phyloP scores from a whole-genome alignment of 1,140 invertebrate genomes.

The Muscidifurax raptorellus region DNA sequence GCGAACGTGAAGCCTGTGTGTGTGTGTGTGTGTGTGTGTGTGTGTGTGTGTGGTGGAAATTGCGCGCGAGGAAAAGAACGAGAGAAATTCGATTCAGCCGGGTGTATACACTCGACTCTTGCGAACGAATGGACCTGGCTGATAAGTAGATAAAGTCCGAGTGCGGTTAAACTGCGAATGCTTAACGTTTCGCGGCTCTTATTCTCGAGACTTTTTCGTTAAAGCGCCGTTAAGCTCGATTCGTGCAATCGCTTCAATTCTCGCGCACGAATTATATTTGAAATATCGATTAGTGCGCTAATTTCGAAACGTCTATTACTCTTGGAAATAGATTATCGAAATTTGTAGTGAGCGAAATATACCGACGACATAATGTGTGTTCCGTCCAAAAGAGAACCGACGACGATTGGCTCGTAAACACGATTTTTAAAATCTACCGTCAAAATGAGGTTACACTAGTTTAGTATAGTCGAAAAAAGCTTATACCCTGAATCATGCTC shows the following conservation, averaged over 20 bases:
- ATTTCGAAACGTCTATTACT: no score
- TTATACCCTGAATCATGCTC: neutral
- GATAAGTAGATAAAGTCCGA: neutral
- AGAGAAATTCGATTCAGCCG: conserved; percentile 9
- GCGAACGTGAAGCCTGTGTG: neutral
- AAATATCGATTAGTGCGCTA: no score
- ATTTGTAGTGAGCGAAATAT: no score
- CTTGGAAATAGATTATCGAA: no score
- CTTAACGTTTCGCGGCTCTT: neutral
- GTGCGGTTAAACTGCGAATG: neutral
- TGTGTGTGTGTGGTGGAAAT: neutral
- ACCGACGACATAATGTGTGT: no score
- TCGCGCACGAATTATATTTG: no score
- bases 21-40: neutral
- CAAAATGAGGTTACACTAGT: neutral
- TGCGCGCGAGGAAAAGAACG: neutral
- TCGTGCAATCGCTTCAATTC: no score
- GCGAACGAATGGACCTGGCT: neutral
- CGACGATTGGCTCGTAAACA: no score
- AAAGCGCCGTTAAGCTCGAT: neutral
- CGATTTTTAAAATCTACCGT: no score
- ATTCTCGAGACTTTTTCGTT: neutral
- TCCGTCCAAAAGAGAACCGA: no score
- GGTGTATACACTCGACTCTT: neutral
- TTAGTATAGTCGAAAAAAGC: neutral